Percentiles rank a stretch among this genome's conserved stretches.
These are phyloP conservation scores for Perca fluviatilis DNA, from an alignment of 2,113 vertebrate genomes.

Conservation along the genomic window DNA sequence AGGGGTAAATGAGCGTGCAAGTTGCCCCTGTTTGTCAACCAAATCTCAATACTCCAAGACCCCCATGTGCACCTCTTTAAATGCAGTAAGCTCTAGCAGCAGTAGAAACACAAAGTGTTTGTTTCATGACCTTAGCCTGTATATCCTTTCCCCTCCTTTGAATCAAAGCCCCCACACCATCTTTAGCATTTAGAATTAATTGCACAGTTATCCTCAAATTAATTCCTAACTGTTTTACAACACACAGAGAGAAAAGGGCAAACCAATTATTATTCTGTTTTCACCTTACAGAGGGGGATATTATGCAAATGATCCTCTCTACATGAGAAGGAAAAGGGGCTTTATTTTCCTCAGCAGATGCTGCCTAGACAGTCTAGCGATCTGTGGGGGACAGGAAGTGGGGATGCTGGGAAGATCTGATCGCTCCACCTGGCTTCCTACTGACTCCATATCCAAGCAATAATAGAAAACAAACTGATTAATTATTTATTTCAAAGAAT, in stretches of 20 bases:
- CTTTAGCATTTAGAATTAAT: conserved; percentile 90
- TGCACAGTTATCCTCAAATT: conserved; percentile 90
- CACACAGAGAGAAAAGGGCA: conserved; percentile 89
- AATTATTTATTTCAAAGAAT: conserved; percentile 77
- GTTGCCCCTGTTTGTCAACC: conserved; percentile 54
- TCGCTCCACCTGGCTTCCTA: conserved; percentile 81
- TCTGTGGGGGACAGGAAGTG: conserved; percentile 79
- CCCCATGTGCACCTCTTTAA: conserved; percentile 47
- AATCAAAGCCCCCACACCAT: conserved; percentile 78
- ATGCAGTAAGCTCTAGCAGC: conserved; percentile 62
- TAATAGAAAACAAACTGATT: conserved; percentile 79
- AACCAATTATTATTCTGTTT: conserved; percentile 90
- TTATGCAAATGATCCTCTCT: conserved; percentile 89
- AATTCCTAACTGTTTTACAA: conserved; percentile 91
- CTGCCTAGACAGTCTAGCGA: conserved; percentile 80
- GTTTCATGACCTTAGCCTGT: conserved; percentile 78
- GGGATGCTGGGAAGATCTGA: conserved; percentile 80
- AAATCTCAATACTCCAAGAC: conserved; percentile 23
- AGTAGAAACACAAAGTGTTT: conserved; percentile 72
- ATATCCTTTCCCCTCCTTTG: conserved; percentile 75
- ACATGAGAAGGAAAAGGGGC: conserved; percentile 84
- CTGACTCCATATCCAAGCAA: conserved; percentile 78
- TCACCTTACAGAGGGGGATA: conserved; percentile 90
- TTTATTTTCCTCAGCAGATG: conserved; percentile 87
- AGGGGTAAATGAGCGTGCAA: conserved; percentile 50